phyloP scores from a whole-genome alignment of 2,888 invertebrate species.

The Amblyjoppa fuscipennis region DNA sequence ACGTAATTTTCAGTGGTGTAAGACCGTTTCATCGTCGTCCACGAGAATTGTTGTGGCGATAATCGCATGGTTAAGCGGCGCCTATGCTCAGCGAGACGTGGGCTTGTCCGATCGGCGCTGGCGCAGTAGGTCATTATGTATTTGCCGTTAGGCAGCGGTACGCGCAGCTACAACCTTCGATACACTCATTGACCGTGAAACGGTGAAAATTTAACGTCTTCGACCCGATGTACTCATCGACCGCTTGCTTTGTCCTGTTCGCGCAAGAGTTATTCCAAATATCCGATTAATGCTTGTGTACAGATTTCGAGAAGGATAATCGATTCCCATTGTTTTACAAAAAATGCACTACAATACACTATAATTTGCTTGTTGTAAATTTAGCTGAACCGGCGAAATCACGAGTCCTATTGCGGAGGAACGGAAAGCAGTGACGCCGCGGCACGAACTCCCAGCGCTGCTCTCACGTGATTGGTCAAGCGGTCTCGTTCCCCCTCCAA shows the following conservation, averaged over 20 bases:
- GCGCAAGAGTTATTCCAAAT: conserved; percentile 8
- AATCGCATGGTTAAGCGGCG: conserved; percentile 41
- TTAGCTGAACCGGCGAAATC: no score
- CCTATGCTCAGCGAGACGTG: conserved; percentile 23
- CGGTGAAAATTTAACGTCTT: conserved; percentile 44
- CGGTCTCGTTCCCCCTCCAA: no score
- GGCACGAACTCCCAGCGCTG: no score
- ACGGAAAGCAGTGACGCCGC: no score
- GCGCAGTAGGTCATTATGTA: conserved; percentile 76
- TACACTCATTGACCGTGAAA: conserved; percentile 9
- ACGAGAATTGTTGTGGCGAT: conserved; percentile 4
- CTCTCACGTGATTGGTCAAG: no score
- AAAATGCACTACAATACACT: not conserved
- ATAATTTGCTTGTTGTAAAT: no score
- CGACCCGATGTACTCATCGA: not conserved
- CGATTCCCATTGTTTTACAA: not conserved
- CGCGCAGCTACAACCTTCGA: conserved; percentile 30
- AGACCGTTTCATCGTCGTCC: conserved; percentile 17
- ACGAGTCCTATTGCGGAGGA: no score
- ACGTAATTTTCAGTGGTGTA: conserved; percentile 42
- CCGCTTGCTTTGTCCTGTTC: not conserved
- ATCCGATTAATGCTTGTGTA: not conserved
- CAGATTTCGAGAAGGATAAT: not conserved
- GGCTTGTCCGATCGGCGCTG: conserved; percentile 32
- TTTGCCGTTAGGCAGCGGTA: conserved; percentile 77